phyloP scores from a whole-genome alignment of 2,113 vertebrate species.

The Melanocharis versteri region DNA sequence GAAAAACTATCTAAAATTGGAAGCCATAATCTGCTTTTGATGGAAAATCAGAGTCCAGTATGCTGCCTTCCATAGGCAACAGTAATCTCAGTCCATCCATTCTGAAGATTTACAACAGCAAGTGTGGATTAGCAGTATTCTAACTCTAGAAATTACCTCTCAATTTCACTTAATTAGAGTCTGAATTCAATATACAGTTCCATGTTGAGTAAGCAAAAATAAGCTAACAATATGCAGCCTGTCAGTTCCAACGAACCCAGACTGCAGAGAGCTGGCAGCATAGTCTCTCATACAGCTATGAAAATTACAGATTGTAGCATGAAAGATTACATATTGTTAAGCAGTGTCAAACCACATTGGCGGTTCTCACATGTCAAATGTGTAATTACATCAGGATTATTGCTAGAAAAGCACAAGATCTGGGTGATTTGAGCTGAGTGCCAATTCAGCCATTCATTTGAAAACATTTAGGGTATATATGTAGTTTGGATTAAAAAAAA shows the following conservation, averaged over 20 bases:
- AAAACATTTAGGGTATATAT: neutral
- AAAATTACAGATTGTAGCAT: conserved; percentile 44
- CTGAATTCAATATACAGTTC: conserved; percentile 13
- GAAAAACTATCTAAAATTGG: conserved; percentile 27
- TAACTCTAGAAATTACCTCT: neutral
- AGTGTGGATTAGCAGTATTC: conserved; percentile 21
- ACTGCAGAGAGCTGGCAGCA: conserved; percentile 16
- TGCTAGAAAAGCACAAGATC: conserved; percentile 48
- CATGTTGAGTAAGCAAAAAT: conserved; percentile 42
- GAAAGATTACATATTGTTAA: conserved; percentile 56
- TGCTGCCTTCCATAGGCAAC: conserved; percentile 5
- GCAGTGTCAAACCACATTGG: conserved; percentile 26
- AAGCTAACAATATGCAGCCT: conserved; percentile 45
- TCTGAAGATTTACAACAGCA: conserved; percentile 12
- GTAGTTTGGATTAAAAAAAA: neutral
- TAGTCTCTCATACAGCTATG: neutral
- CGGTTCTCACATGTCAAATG: conserved; percentile 46
- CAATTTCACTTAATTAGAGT: neutral
- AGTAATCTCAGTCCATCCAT: neutral
- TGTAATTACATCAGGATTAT: conserved; percentile 46
- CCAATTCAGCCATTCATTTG: conserved; percentile 19
- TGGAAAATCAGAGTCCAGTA: conserved; percentile 36
- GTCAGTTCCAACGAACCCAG: conserved; percentile 23
- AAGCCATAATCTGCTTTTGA: neutral
- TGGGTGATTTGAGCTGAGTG: neutral